Conservation (phyloP, 2,113 vertebrate genomes). For the Madoqua kirkii region DNA sequence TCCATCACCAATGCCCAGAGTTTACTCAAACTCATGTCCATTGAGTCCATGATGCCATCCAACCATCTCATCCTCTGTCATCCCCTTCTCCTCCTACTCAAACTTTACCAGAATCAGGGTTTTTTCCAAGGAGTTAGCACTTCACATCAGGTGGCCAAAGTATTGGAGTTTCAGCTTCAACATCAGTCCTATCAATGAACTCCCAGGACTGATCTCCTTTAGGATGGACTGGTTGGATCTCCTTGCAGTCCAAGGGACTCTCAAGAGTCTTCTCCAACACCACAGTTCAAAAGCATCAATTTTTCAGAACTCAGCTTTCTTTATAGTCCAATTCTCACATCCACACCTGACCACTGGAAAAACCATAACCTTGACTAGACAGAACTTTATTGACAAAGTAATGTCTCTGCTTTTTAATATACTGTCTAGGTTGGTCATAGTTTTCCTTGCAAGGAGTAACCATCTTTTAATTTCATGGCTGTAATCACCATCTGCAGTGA, state of each 20-base stretch:
- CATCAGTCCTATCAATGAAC: background rate
- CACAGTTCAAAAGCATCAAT: background rate
- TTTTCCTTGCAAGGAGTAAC: background rate
- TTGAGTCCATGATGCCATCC: background rate
- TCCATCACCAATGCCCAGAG: background rate
- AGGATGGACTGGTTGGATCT: background rate
- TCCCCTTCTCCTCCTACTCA: background rate
- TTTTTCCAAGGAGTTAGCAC: background rate
- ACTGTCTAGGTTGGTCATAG: background rate
- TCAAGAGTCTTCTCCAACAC: background rate
- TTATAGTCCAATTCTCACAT: background rate
- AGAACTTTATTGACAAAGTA: background rate
- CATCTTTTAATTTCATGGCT: background rate
- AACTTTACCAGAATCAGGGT: background rate
- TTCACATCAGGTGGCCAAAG: background rate
- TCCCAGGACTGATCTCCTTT: background rate
- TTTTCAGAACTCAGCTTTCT: fast-evolving
- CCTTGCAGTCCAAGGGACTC: background rate
- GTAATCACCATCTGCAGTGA: background rate
- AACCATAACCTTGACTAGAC: background rate
- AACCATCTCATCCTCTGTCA: background rate
- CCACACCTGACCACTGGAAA: background rate
- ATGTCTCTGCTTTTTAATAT: background rate
- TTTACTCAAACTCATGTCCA: background rate
- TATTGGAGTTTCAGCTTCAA: background rate